Evolutionary conservation across 2,113 vertebrate genomes (phyloP), one percentile per base, ranked within the genome.

Genomic region (Prochilodus magdalenae): DNA sequence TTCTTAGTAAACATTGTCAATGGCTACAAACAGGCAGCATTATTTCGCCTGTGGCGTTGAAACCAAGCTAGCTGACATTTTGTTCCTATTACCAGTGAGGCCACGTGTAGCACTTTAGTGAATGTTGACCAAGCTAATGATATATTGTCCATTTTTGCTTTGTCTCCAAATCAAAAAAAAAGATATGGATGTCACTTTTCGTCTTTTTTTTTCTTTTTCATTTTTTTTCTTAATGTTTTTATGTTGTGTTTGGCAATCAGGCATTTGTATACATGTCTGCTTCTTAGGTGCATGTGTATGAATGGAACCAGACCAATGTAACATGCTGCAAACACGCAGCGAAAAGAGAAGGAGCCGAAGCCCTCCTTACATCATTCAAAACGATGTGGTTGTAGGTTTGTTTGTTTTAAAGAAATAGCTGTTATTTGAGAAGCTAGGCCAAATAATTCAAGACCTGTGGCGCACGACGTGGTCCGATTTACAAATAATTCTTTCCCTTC

Each of bases 21-120:
- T 40, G 36, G 36, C 33, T 70, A 5, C 33, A 70, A 24, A 22
- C 18, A 44, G 33, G 20, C 30, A n/a, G 29, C 33, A 5, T 18
- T 33, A 3, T 20, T 66, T 36, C 1, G 29, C 18, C 7, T 20
- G 40, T 40, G 22, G n/a, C 22, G 5, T 1, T 44, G 20, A 40
- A 40, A 40, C 18, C 36, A 40, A 10, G 20, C 66, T 5, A 22
- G 16, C 16, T 40, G 8, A 36, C 2, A n/a, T 18, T 67, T 67
- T 49, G 16, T 40, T 51, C 60, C 70, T 40, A 76, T 80, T 62
- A 72, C 81, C 85, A 86, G 85, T 80, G 36, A 81, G 75, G 79
- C 66, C 53, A 26, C 63, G 73, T 85, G 81, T 80, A 83, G 86
- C 86, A 87, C 83, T 81, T 85, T 85, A 83, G 77, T 73, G 73